A percentile compares a stretch with the other conserved stretches of the same genome.
Conservation (phyloP, 2,113 vertebrate species). For the Tragelaphus strepsiceros region DNA sequence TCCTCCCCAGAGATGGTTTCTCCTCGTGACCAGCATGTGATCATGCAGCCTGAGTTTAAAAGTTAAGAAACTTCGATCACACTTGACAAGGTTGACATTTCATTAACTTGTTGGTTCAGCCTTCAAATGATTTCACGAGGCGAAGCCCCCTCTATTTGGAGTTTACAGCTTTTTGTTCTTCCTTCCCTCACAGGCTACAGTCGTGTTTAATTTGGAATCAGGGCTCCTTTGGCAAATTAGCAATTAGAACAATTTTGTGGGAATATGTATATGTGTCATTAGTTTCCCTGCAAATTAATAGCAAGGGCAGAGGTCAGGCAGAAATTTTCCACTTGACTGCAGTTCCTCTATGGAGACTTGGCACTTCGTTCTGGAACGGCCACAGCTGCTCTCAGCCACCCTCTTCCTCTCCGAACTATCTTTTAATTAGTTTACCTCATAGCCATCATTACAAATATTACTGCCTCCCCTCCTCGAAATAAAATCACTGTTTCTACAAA, state of each 20-base stretch:
- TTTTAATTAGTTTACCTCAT: conserved; percentile 98
- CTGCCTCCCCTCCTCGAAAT: conserved; percentile 84
- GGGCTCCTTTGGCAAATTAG: conserved; percentile 97
- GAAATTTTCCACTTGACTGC: conserved; percentile 95
- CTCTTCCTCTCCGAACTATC: conserved; percentile 89
- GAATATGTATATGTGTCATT: conserved; percentile 99
- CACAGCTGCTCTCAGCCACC: conserved; percentile 87
- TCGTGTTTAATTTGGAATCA: conserved; percentile 96
- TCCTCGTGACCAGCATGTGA: conserved; percentile 65
- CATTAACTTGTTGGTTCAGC: conserved; percentile 86
- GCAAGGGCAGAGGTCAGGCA: conserved; percentile 91
- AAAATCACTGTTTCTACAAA: conserved; percentile 87
- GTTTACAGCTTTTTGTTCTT: conserved; percentile 78
- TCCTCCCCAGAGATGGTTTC: conserved; percentile 17
- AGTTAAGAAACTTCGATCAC: conserved; percentile 76
- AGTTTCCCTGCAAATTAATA: conserved; percentile 98
- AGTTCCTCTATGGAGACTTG: conserved; percentile 87
- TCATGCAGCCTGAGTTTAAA: conserved; percentile 76
- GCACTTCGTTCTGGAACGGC: conserved; percentile 86
- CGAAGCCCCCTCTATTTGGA: conserved; percentile 71
- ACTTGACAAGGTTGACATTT: conserved; percentile 84
- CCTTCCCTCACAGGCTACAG: conserved; percentile 84
- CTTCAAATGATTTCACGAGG: conserved; percentile 77
- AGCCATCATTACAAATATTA: conserved; percentile 95
- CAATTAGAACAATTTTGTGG: conserved; percentile 99